Base-by-base conservation (phyloP, 2,797 vertebrate species). In the Myoxocephalus aenaeus region DNA sequence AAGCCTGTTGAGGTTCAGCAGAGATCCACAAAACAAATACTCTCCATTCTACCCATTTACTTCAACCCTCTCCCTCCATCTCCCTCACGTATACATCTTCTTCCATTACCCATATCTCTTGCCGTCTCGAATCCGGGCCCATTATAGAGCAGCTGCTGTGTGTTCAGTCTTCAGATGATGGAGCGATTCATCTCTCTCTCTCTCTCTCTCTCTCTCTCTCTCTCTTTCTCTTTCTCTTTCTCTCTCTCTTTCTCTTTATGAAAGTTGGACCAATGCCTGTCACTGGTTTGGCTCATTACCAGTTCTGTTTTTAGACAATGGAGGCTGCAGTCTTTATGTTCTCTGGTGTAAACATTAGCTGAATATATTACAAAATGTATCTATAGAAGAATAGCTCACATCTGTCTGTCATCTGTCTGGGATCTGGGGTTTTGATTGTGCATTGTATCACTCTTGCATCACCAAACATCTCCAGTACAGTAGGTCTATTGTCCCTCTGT, bases 111-210 rank as follows among this genome's bases (percentile, higher is more conserved):
- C 53, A 50, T 57, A 79, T 77, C 70, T 69, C 70, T 53, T 15
- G 13, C 42, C 9, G n/a, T 50, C 81, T 80, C 74, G 1, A n/a
- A 73, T 77, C 74, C 1, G 18, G 61, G 75, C 70, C 70, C 78
- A 51, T 73, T 76, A 77, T 69, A 25, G 68, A 77, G 78, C 82
- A 50, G 62, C 32, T 90, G 86, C 44, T 79, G 74, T 67, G 70
- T 71, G 65, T 59, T 85, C 80, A 56, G 65, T 85, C 83, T 73
- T 87, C 68, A 75, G 62, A 85, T 82, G 85, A 87, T 85, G 75
- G 82, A 90, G 82, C 68, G 81, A 85, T 92, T 90, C 87, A 77
- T 77, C 84, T 83, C 79, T 71, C 68, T 85, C 83, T 81, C 34
- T 87, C 86, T 84, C 79, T 18, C 44, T 46, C 50, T 63, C 66